phyloP scores from a whole-genome alignment of 2,888 invertebrate species.

The Conomelus anceps region DNA sequence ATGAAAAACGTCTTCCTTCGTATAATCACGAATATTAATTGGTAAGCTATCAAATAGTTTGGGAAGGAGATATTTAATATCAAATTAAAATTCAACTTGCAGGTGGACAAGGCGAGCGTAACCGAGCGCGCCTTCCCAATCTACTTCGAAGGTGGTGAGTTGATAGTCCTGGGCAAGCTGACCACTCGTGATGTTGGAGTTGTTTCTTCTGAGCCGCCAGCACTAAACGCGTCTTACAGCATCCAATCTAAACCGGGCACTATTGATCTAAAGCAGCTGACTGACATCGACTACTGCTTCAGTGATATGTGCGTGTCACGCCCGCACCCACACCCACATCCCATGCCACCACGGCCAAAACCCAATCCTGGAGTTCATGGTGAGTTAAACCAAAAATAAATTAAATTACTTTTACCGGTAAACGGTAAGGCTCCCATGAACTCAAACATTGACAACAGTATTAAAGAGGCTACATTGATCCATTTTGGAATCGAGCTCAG shows the following conservation, averaged over 20 bases:
- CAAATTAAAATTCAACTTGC: neutral
- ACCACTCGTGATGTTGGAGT: too few relatives aligned
- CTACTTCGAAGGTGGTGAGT: neutral
- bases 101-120: neutral
- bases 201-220: neutral
- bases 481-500: too few relatives aligned
- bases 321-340: neutral
- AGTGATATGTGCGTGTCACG: neutral
- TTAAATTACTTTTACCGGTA: too few relatives aligned
- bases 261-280: neutral
- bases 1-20: too few relatives aligned
- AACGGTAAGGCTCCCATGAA: too few relatives aligned
- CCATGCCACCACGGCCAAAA: neutral
- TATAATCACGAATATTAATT: too few relatives aligned
- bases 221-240: neutral
- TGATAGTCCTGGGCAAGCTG: neutral
- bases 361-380: neutral
- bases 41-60: too few relatives aligned
- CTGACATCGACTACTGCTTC: neutral
- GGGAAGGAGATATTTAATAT: too few relatives aligned
- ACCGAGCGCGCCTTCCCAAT: neutral
- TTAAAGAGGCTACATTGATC: too few relatives aligned
- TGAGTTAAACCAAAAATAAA: neutral
- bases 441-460: too few relatives aligned
- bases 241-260: neutral